phyloP scores from a whole-genome alignment of 2,888 invertebrate species.

The Stenodema calcarata region DNA sequence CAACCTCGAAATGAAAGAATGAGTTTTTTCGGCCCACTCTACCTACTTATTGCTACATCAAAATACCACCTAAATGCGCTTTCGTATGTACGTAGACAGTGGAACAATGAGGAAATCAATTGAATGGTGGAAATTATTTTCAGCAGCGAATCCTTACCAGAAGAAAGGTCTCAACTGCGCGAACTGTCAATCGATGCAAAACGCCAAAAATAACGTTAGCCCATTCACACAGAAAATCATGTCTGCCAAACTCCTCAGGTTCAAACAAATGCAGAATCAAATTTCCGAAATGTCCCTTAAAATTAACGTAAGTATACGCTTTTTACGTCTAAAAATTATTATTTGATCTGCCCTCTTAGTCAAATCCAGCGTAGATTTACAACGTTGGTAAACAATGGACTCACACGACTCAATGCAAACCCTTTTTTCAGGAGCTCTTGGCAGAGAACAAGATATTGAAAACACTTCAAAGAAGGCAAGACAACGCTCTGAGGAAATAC shows the following conservation, averaged over 20 bases:
- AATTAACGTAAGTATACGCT: slow-evolving; percentile 71
- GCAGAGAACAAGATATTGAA: slow-evolving; percentile 79
- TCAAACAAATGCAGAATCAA: slow-evolving; percentile 81
- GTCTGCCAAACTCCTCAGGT: slow-evolving; percentile 77
- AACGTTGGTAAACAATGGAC: background rate
- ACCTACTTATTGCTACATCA: too few species aligned
- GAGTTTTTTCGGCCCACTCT: too few species aligned
- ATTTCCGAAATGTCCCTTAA: slow-evolving; percentile 80
- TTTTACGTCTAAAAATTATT: too few species aligned
- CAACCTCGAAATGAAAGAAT: too few species aligned
- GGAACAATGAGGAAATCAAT: background rate
- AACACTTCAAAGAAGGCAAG: slow-evolving; percentile 80
- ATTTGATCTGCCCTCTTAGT: too few species aligned
- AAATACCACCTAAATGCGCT: too few species aligned
- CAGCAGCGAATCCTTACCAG: slow-evolving; percentile 51
- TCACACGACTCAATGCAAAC: background rate
- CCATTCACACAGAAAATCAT: slow-evolving; percentile 70
- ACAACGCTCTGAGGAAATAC: slow-evolving; percentile 77
- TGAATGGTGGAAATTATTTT: background rate
- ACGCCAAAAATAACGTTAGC: slow-evolving; percentile 58
- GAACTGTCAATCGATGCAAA: slow-evolving; percentile 41
- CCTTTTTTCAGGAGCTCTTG: slow-evolving; percentile 66
- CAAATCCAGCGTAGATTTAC: background rate
- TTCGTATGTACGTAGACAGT: too few species aligned
- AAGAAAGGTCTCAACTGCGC: slow-evolving; percentile 29